Evolutionary conservation across 1,140 invertebrate species (phyloP).

Genomic region (Bemisia tabaci): DNA sequence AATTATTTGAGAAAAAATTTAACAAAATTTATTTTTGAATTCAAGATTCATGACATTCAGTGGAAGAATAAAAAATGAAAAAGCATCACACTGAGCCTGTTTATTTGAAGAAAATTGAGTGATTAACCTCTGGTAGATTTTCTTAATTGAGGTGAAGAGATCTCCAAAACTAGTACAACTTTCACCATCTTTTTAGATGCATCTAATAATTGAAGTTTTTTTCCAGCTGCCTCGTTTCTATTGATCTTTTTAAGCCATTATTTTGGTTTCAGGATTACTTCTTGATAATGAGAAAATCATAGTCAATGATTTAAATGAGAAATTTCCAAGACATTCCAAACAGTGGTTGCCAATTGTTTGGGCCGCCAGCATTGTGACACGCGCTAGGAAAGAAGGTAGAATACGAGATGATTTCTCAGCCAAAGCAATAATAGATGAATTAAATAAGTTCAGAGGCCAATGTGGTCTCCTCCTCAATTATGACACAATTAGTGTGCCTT

Average conservation of each 20-base stretch:
- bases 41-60: too few species aligned
- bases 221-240: too few species aligned
- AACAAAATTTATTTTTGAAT: too few species aligned
- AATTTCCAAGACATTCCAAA: constrained; percentile 75
- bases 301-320: constrained; percentile 60
- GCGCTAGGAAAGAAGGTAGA: constrained; percentile 74
- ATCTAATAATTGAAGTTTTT: too few species aligned
- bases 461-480: constrained; percentile 70
- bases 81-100: too few species aligned
- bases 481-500: constrained; percentile 80
- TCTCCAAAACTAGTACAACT: too few species aligned
- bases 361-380: constrained; percentile 76
- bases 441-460: constrained; percentile 74
- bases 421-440: constrained; percentile 76
- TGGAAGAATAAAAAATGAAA: too few species aligned
- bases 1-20: background rate
- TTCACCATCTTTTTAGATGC: too few species aligned
- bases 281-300: constrained; percentile 70
- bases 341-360: constrained; percentile 92
- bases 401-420: constrained; percentile 87
- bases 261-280: constrained; percentile 47
- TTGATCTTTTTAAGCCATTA: too few species aligned
- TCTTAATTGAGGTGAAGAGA: too few species aligned
- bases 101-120: too few species aligned
- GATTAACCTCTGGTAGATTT: too few species aligned